Conservation (phyloP, 2,888 invertebrate species). For the Isotomurus palustris region DNA sequence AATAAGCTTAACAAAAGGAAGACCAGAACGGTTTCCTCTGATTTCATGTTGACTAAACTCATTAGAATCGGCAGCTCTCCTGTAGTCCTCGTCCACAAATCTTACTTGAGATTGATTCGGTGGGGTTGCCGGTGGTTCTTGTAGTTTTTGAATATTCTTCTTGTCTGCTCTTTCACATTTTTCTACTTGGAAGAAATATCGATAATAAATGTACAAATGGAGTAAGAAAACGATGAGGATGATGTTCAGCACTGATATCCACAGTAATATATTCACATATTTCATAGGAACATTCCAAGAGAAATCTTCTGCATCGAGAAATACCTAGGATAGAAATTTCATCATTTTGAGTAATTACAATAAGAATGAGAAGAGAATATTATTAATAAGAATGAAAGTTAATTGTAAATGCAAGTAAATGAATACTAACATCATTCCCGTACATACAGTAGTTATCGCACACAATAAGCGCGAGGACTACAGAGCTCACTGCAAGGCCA, state of each 20-base stretch:
- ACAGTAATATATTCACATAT: not conserved
- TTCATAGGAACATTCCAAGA: not conserved
- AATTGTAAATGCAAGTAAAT: conserved; percentile 5
- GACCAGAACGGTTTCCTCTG: too few relatives aligned
- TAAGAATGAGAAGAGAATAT: too few relatives aligned
- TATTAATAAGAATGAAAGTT: too few relatives aligned
- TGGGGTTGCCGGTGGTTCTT: too few relatives aligned
- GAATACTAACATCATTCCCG: not conserved
- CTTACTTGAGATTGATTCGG: too few relatives aligned
- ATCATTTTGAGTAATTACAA: too few relatives aligned
- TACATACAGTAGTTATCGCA: conserved; percentile 3
- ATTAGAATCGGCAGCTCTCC: too few relatives aligned
- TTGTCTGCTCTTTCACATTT: not conserved
- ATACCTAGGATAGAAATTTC: too few relatives aligned
- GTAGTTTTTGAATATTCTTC: too few relatives aligned
- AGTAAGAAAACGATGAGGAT: not conserved
- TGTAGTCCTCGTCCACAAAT: too few relatives aligned
- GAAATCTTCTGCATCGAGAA: not conserved
- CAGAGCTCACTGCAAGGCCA: not conserved
- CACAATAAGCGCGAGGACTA: not conserved
- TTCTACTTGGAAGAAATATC: not conserved
- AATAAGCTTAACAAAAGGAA: too few relatives aligned
- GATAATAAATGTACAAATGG: conserved; percentile 2
- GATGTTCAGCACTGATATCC: not conserved
- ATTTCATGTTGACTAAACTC: too few relatives aligned